phyloP scores from a whole-genome alignment of 2,888 invertebrate genomes.

The Falcaria lacertinaria region DNA sequence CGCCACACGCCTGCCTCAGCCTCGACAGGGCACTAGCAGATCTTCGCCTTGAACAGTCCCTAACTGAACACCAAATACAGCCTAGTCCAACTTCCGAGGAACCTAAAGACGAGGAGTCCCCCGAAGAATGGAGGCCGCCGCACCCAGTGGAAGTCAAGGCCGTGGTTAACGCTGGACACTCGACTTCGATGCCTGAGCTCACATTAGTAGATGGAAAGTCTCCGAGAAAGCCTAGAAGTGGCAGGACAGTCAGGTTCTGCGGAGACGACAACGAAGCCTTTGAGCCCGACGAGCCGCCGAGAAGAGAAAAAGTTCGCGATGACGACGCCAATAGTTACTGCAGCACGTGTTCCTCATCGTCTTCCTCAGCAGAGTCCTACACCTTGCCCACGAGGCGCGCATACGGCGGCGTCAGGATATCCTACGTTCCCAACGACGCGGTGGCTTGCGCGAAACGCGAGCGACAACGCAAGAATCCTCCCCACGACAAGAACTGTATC shows the following conservation, averaged over 20 bases:
- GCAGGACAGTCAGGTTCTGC: slow-evolving; percentile 66
- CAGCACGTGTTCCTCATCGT: slow-evolving; percentile 95
- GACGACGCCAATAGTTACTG: slow-evolving; percentile 88
- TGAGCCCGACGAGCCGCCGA: slow-evolving; percentile 62
- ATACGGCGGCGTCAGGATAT: slow-evolving; percentile 93
- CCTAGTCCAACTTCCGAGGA: slow-evolving; percentile 66
- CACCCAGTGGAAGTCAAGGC: slow-evolving; percentile 72
- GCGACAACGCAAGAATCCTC: slow-evolving; percentile 78
- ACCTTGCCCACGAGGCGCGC: slow-evolving; percentile 90
- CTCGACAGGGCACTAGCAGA: slow-evolving; percentile 68
- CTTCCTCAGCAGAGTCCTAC: slow-evolving; percentile 93
- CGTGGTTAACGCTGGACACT: slow-evolving; percentile 74
- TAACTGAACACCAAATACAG: slow-evolving; percentile 84
- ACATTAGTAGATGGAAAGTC: slow-evolving; percentile 72
- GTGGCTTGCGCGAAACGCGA: slow-evolving; percentile 89
- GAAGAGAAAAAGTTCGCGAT: slow-evolving; percentile 58
- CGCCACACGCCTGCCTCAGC: slow-evolving; percentile 65
- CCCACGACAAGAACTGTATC: slow-evolving; percentile 90
- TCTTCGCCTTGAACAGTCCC: slow-evolving; percentile 83
- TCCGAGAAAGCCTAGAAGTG: slow-evolving; percentile 53
- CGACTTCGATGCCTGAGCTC: slow-evolving; percentile 71
- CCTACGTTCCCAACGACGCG: slow-evolving; percentile 95
- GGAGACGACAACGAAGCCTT: slow-evolving; percentile 72
- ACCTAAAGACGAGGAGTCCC: slow-evolving; percentile 40
- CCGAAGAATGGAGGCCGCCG: slow-evolving; percentile 78